phyloP scores from a whole-genome alignment of 2,888 invertebrate genomes.

The Dorcus hopei region DNA sequence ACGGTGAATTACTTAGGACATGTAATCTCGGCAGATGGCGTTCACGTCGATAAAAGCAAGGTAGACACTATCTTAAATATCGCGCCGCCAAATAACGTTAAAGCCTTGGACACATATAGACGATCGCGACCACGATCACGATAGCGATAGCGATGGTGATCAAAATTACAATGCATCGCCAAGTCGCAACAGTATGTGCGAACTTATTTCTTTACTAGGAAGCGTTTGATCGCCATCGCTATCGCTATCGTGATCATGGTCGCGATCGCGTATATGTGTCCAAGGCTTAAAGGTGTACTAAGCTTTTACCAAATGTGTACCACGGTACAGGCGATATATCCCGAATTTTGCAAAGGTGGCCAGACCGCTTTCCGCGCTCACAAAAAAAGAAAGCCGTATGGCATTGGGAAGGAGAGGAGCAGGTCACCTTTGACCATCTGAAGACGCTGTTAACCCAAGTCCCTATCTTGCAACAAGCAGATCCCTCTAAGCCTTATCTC shows the following conservation, averaged over 20 bases:
- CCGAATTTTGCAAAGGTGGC: constrained; percentile 5
- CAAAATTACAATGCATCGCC: too few species aligned
- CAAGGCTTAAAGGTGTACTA: constrained; percentile 7
- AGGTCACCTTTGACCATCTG: constrained; percentile 23
- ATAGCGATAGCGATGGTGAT: too few species aligned
- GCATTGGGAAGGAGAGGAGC: constrained; percentile 18
- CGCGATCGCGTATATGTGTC: too few species aligned
- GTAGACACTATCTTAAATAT: constrained; percentile 10
- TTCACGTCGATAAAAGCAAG: constrained; percentile 14
- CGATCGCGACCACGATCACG: too few species aligned
- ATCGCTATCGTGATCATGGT: too few species aligned
- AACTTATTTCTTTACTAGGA: too few species aligned
- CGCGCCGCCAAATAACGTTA: constrained; percentile 16
- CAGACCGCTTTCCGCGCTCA: constrained; percentile 16
- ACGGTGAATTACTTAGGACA: constrained; percentile 25
- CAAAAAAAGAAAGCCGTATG: constrained; percentile 19
- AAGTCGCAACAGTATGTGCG: too few species aligned
- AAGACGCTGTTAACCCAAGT: background rate
- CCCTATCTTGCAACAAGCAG: too few species aligned
- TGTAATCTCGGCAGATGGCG: constrained; percentile 12
- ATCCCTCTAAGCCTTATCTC: too few species aligned
- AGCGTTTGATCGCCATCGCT: too few species aligned
- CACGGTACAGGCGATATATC: constrained; percentile 18
- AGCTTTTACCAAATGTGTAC: constrained; percentile 18
- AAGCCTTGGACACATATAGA: too few species aligned